Evolutionary conservation across 2,113 vertebrate species (phyloP), one percentile per base, ranked within the genome.

Genomic region (Poeciliopsis prolifica): DNA sequence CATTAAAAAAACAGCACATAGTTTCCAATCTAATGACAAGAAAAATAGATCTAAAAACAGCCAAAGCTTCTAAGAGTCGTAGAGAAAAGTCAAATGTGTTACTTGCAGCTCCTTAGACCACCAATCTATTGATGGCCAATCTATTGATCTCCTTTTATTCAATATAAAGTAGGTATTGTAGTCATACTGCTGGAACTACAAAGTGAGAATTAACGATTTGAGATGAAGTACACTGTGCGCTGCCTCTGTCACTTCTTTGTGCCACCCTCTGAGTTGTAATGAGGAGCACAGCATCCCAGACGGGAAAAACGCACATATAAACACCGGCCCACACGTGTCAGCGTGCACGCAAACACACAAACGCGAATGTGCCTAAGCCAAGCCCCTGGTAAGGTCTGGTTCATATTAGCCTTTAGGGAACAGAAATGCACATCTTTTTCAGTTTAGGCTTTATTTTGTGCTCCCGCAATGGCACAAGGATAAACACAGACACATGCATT

Each of bases 381-480:
- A 86, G 84, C 66, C 62, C 77, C 83, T 80, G 79, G 82, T 90
- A 80, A 86, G 72, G 88, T 88, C 91, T 94, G 93, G 77, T 91
- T 89, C 84, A 60, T 82, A 92, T 92, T 93, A 93, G 68, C 80
- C 88, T 87, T 90, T 79, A 87, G 86, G 88, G 85, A 85, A 78
- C 71, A 80, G 80, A 91, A 89, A 87, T 11, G 66, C 88, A 88
- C 90, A 92, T 92, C 88, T 93, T 94, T 92, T 92, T 91, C 84
- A 88, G 88, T 84, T 94, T 91, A 91, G 78, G 82, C 78, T 86
- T 72, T 71, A 81, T 81, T 90, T 89, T 83, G 86, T 87, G 86
- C 85, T 86, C 77, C 77, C 33, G 24, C 89, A 88, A 84, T 86
- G 80, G 87, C 84, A 88, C 72, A 70, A 77, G 78, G 77, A 77